Evolutionary conservation across 2,113 vertebrate species (phyloP).

Genomic region (Pleuronectes platessa): DNA sequence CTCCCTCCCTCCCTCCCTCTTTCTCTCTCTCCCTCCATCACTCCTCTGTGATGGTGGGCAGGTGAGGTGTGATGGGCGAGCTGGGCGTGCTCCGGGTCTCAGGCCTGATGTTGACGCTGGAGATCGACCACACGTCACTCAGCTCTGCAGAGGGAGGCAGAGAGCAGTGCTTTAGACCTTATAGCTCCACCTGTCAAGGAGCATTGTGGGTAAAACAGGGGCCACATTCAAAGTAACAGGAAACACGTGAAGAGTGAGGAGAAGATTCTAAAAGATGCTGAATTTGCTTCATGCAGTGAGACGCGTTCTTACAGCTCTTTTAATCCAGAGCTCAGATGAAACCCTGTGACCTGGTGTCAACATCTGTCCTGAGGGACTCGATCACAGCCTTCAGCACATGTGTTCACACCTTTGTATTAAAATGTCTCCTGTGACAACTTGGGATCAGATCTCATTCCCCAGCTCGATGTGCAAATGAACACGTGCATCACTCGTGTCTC

Average conservation of each 20-base stretch:
- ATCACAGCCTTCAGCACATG: too few species aligned
- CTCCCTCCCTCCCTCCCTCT: not conserved
- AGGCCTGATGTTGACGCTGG: conserved; percentile 71
- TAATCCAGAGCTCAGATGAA: too few species aligned
- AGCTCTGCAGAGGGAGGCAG: conserved; percentile 72
- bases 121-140: conserved; percentile 85
- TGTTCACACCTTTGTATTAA: too few species aligned
- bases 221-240: not conserved
- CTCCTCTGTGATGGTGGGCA: conserved; percentile 82
- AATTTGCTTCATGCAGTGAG: too few species aligned
- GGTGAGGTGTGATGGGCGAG: conserved; percentile 66
- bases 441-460: too few species aligned
- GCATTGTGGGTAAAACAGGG: conserved; percentile 1
- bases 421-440: too few species aligned
- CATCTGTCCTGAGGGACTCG: too few species aligned
- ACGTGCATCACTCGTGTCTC: too few species aligned
- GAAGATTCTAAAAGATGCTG: too few species aligned
- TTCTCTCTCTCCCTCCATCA: not conserved
- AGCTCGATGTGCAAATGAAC: too few species aligned
- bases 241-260: not conserved
- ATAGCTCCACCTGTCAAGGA: not conserved
- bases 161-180: conserved; percentile 19
- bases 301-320: too few species aligned
- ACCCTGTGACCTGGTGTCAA: too few species aligned
- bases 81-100: conserved; percentile 71